Percentiles rank a stretch among this genome's conserved stretches.
These are phyloP conservation scores for Numenius phaeopus DNA, from an alignment of 2,797 vertebrate genomes.

Conservation along the genomic window DNA sequence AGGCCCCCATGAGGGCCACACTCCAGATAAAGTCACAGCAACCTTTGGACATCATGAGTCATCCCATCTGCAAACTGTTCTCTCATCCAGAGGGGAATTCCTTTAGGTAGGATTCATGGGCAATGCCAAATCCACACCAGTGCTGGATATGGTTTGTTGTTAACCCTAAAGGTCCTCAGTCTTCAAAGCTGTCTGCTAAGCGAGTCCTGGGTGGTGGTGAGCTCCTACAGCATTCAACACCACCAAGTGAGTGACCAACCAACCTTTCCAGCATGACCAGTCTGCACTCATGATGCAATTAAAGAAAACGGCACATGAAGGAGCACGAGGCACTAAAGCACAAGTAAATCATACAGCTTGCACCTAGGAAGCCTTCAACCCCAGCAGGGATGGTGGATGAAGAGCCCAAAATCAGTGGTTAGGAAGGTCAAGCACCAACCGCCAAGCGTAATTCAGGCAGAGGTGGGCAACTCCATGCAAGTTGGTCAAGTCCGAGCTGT, in stretches of 20 bases:
- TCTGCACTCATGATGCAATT: rapidly evolving
- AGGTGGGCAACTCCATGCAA: neutral
- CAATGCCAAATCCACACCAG: neutral
- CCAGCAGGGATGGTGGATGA: neutral
- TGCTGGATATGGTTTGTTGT: neutral
- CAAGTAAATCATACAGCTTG: neutral
- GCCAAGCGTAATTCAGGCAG: neutral
- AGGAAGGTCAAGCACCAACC: neutral
- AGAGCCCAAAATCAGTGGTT: neutral
- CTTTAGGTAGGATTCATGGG: neutral
- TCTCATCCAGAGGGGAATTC: neutral
- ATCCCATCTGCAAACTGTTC: neutral
- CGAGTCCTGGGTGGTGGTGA: neutral
- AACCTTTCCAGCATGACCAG: neutral
- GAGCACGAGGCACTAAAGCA: neutral
- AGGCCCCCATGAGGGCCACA: neutral
- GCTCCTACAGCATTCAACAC: neutral
- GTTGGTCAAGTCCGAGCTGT: neutral
- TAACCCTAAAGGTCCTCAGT: neutral
- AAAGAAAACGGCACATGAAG: neutral
- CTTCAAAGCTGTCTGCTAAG: neutral
- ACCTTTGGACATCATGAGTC: neutral
- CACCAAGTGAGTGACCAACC: neutral
- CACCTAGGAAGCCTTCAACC: neutral
- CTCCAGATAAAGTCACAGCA: neutral